Conservation (phyloP, 2,113 vertebrate genomes). For the Bostrychus sinensis region DNA sequence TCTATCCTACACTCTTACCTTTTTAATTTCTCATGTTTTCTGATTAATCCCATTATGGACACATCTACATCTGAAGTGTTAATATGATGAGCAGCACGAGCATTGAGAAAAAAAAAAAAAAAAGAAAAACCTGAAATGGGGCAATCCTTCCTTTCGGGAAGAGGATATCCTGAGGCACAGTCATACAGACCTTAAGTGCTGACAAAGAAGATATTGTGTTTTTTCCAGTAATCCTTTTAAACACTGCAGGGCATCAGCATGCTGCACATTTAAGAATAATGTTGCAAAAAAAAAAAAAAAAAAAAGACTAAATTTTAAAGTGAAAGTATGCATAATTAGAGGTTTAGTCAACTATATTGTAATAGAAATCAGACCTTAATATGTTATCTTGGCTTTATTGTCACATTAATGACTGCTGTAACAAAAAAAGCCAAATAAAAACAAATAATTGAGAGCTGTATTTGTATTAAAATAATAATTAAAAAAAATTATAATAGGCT, state of each 20-base stretch:
- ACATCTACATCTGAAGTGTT: slow-evolving; percentile 59
- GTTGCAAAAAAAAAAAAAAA: slow-evolving; percentile 28
- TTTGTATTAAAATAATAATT: too few species aligned
- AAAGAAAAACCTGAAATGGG: slow-evolving; percentile 58
- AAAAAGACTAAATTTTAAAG: slow-evolving; percentile 43
- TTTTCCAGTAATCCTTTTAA: slow-evolving; percentile 79
- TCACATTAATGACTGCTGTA: too few species aligned
- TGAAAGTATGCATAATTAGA: too few species aligned
- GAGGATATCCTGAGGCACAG: slow-evolving; percentile 83
- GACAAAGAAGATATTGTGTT: slow-evolving; percentile 84
- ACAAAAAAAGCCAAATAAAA: too few species aligned
- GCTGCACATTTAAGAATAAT: slow-evolving; percentile 66
- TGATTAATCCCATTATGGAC: slow-evolving; percentile 58
- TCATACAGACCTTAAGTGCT: slow-evolving; percentile 83
- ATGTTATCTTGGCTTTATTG: too few species aligned
- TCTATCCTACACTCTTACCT: slow-evolving; percentile 14
- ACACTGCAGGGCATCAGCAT: slow-evolving; percentile 69
- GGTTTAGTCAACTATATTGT: too few species aligned
- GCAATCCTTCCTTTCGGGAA: slow-evolving; percentile 81
- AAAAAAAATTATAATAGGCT: too few species aligned
- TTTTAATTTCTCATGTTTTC: slow-evolving; percentile 50
- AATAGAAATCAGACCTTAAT: too few species aligned
- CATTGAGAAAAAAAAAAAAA: slow-evolving; percentile 44
- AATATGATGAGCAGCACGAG: slow-evolving; percentile 75
- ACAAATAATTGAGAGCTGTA: too few species aligned